These are phyloP conservation scores for Stenichneumon culpator DNA, from an alignment of 2,888 invertebrate genomes.

Conservation along the genomic window DNA sequence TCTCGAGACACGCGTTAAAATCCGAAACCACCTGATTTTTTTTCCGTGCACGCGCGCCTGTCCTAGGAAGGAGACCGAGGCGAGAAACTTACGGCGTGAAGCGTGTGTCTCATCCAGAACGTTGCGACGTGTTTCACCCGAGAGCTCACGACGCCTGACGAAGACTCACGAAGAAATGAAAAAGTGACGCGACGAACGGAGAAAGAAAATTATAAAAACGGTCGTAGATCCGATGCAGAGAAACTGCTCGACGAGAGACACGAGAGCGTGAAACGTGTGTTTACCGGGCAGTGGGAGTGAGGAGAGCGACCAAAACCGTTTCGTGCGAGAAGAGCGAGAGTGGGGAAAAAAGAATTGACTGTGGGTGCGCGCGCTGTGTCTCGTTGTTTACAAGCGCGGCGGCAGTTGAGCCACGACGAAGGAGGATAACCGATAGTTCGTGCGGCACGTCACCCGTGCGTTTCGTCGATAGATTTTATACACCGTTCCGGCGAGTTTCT, in stretches of 20 bases:
- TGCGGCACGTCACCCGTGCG: not conserved
- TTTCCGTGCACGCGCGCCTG: not conserved
- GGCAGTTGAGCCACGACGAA: conserved; percentile 6
- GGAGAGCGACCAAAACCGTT: not conserved
- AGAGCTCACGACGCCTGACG: not conserved
- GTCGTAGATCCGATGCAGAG: not conserved
- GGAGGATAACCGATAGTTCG: conserved; percentile 44
- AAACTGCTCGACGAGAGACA: conserved; percentile 6
- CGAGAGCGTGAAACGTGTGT: conserved; percentile 21
- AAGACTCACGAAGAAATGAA: not conserved
- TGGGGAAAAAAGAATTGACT: conserved; percentile 8
- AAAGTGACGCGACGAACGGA: not conserved
- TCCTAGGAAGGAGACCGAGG: conserved; percentile 21
- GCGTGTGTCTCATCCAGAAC: not conserved
- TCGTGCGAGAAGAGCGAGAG: conserved; percentile 33
- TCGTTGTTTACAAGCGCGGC: conserved; percentile 65
- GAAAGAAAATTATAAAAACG: not conserved
- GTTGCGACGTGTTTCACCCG: not conserved
- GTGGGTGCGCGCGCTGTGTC: conserved; percentile 47
- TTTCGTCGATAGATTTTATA: conserved; percentile 4
- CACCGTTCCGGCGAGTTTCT: not conserved
- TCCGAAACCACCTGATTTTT: not conserved
- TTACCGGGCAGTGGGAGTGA: conserved; percentile 45
- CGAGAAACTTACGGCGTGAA: not conserved
- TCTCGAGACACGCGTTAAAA: conserved; percentile 68